Percentiles rank a stretch among this genome's conserved stretches.
Conservation (phyloP, 2,888 invertebrate species). For the Blomia tropicalis region DNA sequence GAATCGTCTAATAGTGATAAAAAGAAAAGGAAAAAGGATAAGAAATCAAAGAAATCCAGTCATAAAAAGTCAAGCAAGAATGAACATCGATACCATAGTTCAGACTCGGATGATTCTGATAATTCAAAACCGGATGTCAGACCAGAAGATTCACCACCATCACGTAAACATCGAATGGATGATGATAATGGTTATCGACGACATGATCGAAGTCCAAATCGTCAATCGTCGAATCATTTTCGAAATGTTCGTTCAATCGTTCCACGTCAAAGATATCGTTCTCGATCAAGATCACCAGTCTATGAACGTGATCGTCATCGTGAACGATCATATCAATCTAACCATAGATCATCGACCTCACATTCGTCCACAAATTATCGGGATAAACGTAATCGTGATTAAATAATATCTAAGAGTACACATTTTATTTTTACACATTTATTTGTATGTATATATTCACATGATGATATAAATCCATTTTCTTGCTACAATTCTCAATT, state of each 20-base stretch:
- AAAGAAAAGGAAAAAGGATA: conserved; percentile 4
- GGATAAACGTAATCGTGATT: too few species aligned
- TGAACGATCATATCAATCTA: too few species aligned
- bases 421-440: too few species aligned
- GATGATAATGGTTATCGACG: not conserved
- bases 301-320: too few species aligned
- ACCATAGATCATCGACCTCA: too few species aligned
- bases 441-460: too few species aligned
- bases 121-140: too few species aligned
- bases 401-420: too few species aligned
- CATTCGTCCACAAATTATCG: too few species aligned
- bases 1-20: not conserved
- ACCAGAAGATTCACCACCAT: not conserved
- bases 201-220: not conserved
- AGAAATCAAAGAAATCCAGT: not conserved
- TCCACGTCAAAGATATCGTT: not conserved
- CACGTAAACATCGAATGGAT: not conserved
- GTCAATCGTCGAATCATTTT: not conserved
- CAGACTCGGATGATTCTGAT: not conserved
- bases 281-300: not conserved
- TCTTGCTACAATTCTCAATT: too few species aligned
- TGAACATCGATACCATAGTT: not conserved
- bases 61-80: not conserved
- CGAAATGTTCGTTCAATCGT: not conserved
- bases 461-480: too few species aligned